Percentiles rank a stretch among this genome's conserved stretches.
Evolutionary conservation across 2,797 vertebrate species (phyloP).

Genomic region (Tragelaphus eurycerus): DNA sequence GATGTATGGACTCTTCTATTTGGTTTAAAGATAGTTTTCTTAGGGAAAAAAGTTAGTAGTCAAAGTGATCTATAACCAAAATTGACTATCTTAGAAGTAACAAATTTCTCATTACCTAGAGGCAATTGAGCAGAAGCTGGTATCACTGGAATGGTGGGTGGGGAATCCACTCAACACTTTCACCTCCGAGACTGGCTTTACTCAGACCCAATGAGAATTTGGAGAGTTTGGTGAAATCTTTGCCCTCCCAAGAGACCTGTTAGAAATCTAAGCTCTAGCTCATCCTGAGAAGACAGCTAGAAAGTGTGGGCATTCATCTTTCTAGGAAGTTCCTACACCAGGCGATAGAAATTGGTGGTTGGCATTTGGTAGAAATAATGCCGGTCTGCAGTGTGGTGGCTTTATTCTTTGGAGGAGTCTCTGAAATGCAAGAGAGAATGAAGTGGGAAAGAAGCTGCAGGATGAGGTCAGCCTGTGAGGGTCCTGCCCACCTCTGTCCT

Average conservation of each 20-base stretch:
- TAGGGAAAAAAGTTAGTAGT: not conserved
- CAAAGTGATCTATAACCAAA: not conserved
- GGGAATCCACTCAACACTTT: not conserved
- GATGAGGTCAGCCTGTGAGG: not conserved
- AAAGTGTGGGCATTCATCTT: not conserved
- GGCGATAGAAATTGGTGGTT: not conserved
- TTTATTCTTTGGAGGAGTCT: not conserved
- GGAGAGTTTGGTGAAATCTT: not conserved
- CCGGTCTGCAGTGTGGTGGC: not conserved
- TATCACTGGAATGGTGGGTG: not conserved
- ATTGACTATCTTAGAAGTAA: not conserved
- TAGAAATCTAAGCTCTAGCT: not conserved
- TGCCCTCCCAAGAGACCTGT: not conserved
- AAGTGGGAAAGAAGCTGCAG: not conserved
- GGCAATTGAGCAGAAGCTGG: not conserved
- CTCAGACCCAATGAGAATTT: not conserved
- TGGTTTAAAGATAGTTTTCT: not conserved
- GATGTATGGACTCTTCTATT: not conserved
- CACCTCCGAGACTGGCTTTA: not conserved
- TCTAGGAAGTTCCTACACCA: constrained; percentile 8
- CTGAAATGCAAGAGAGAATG: not conserved
- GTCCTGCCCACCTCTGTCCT: not conserved
- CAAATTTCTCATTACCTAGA: not conserved
- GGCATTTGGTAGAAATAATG: not conserved
- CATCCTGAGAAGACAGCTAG: not conserved